phyloP scores from a whole-genome alignment of 2,113 vertebrate genomes.

The Canis aureus region DNA sequence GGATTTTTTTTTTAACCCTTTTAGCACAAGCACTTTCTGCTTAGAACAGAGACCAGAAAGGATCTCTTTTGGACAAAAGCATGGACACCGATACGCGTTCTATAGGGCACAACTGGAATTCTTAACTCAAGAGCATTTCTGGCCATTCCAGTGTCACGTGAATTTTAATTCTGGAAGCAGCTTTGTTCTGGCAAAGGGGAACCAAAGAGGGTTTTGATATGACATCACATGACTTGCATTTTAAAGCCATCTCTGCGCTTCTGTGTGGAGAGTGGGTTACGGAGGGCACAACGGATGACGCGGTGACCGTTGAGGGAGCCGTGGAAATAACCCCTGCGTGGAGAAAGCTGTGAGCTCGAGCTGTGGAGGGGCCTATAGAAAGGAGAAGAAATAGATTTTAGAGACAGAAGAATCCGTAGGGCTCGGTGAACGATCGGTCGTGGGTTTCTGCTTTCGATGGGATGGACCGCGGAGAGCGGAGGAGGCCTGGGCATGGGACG shows the following conservation, averaged over 20 bases:
- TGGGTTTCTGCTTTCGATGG: not conserved
- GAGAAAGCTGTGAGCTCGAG: not conserved
- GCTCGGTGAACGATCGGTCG: not conserved
- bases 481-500: not conserved
- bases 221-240: not conserved
- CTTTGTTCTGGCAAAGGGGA: not conserved
- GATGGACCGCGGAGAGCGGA: not conserved
- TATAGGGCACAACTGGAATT: not conserved
- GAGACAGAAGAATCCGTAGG: not conserved
- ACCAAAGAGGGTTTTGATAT: not conserved
- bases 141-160: not conserved
- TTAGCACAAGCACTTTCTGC: not conserved
- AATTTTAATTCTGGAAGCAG: slow-evolving; percentile 3
- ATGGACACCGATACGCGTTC: not conserved
- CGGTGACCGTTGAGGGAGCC: not conserved
- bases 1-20: not conserved
- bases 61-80: not conserved
- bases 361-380: not conserved
- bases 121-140: not conserved
- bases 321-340: not conserved
- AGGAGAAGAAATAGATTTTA: not conserved
- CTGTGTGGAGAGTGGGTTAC: not conserved
- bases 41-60: not conserved
- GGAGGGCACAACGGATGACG: not conserved
- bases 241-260: not conserved